Percentiles rank a stretch among this genome's conserved stretches.
Conservation (phyloP, 2,888 invertebrate genomes). For the Watsonalla binaria region DNA sequence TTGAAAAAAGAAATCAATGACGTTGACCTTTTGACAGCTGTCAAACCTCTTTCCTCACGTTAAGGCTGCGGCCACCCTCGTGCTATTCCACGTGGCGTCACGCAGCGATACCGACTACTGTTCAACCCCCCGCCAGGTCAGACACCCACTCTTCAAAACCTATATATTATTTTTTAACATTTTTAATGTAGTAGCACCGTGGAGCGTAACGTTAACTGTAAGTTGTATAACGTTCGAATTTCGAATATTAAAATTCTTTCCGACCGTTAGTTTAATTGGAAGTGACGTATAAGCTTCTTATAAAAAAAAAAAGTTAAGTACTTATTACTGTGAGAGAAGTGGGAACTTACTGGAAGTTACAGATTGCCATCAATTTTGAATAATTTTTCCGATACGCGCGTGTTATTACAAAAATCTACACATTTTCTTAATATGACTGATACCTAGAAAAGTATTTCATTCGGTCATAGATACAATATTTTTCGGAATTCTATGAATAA, state of each 20-base stretch:
- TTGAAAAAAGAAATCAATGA: neutral
- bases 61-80: conserved; percentile 39
- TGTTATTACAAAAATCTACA: no score
- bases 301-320: conserved; percentile 25
- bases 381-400: no score
- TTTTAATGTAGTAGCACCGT: conserved; percentile 29
- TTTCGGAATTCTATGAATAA: no score
- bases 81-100: conserved; percentile 36
- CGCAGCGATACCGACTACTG: conserved; percentile 65
- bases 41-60: neutral
- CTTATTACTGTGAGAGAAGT: neutral
- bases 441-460: no score
- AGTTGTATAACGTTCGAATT: conserved; percentile 28
- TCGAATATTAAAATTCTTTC: conserved; percentile 25
- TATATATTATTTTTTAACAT: conserved; percentile 40
- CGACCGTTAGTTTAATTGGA: conserved; percentile 40
- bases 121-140: conserved; percentile 62
- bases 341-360: neutral
- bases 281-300: conserved; percentile 36
- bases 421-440: no score
- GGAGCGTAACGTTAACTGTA: conserved; percentile 35
- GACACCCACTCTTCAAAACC: conserved; percentile 47
- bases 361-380: neutral
- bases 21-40: neutral
- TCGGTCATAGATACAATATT: no score